phyloP scores from a whole-genome alignment of 2,797 vertebrate genomes.

The Calcarius lapponicus region DNA sequence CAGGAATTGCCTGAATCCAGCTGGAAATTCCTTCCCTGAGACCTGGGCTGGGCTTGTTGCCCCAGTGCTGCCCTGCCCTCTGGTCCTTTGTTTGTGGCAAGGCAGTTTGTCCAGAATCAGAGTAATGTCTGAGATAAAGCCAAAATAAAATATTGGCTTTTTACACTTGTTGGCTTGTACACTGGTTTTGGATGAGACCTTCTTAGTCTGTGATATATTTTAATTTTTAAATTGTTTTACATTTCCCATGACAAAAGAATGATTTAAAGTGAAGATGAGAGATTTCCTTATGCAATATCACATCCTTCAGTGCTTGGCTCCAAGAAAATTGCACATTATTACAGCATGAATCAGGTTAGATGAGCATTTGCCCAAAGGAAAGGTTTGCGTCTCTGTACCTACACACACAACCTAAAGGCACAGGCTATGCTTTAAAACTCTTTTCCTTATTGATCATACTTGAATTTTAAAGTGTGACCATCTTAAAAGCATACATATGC shows the following conservation, averaged over 20 bases:
- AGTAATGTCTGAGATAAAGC: not conserved
- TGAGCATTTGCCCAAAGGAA: not conserved
- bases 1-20: not conserved
- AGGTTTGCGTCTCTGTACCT: not conserved
- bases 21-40: not conserved
- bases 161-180: not conserved
- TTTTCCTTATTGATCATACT: not conserved
- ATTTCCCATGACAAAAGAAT: not conserved
- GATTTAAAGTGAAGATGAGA: not conserved
- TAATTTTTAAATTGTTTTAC: conserved; percentile 3
- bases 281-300: not conserved
- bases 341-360: not conserved
- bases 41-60: not conserved
- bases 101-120: not conserved
- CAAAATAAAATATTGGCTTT: not conserved
- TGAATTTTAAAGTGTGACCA: not conserved
- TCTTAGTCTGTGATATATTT: not conserved
- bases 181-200: not conserved
- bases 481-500: not conserved
- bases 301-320: not conserved
- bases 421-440: not conserved
- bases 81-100: not conserved
- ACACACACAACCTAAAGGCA: not conserved
- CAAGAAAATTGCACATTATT: not conserved
- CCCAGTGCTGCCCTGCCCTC: not conserved